Evolutionary conservation across 2,888 invertebrate species (phyloP).

Genomic region (Dryococelus australis): DNA sequence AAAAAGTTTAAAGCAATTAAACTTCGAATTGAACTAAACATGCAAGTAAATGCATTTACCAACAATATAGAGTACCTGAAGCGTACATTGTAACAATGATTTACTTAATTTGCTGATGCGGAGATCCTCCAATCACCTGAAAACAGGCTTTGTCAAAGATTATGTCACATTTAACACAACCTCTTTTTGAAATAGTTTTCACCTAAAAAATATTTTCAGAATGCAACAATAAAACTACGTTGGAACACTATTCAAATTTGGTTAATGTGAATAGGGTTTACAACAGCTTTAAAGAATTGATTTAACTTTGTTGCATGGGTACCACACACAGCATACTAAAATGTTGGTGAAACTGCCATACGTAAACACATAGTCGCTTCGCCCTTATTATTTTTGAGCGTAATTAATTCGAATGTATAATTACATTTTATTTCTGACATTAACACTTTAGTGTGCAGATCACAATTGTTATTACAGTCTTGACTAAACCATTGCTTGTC

Average conservation of each 20-base stretch:
- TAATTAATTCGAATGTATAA: neutral
- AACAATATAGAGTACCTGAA: neutral
- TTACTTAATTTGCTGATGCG: too few species aligned
- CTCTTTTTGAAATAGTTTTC: neutral
- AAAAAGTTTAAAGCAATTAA: neutral
- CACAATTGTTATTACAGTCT: too few species aligned
- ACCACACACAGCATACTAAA: neutral
- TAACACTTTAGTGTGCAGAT: too few species aligned
- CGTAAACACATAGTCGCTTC: neutral
- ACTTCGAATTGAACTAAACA: neutral
- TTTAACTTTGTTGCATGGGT: neutral
- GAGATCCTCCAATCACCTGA: too few species aligned
- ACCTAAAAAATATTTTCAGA: constrained; percentile 9
- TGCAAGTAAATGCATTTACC: neutral
- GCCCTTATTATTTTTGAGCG: neutral
- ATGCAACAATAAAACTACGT: neutral
- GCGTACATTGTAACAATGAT: too few species aligned
- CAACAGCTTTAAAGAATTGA: neutral
- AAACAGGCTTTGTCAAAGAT: neutral
- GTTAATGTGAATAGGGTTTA: neutral
- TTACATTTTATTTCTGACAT: neutral
- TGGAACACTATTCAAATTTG: neutral
- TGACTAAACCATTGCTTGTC: too few species aligned
- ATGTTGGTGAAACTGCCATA: neutral
- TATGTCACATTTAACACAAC: neutral